A percentile compares a stretch with the other conserved stretches of the same genome.
Conservation (phyloP, 1,140 invertebrate species). For the Rhyzopertha dominica region DNA sequence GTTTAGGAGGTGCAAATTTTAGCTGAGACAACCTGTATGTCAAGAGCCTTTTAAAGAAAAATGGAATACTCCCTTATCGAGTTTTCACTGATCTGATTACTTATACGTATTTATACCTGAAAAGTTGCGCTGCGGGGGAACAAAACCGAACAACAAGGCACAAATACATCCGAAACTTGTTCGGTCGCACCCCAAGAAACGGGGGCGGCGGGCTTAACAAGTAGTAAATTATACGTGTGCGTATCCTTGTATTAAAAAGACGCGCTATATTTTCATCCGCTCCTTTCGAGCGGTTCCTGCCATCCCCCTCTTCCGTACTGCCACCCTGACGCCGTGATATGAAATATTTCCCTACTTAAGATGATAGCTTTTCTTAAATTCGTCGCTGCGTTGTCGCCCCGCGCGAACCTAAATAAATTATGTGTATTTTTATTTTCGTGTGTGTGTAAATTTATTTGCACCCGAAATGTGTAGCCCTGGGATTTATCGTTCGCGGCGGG, state of each 20-base stretch:
- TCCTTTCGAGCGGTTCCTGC: conserved; percentile 13
- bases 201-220: conserved; percentile 24
- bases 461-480: too few species aligned
- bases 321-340: conserved; percentile 29
- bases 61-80: too few species aligned
- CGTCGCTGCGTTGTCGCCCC: conserved; percentile 35
- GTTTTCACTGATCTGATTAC: too few species aligned
- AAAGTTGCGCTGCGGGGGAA: too few species aligned
- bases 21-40: too few species aligned
- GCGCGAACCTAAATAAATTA: conserved; percentile 36
- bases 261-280: conserved; percentile 34
- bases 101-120: too few species aligned
- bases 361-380: conserved; percentile 44
- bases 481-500: too few species aligned
- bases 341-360: conserved; percentile 43
- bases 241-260: conserved; percentile 35
- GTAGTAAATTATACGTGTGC: conserved; percentile 25
- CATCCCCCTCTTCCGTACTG: conserved; percentile 6
- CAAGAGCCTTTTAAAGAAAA: too few species aligned
- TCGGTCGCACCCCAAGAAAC: too few species aligned
- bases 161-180: too few species aligned
- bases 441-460: conserved; percentile 21
- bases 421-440: conserved; percentile 21
- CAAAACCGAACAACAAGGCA: too few species aligned
- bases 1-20: too few species aligned